Evolutionary conservation across 2,888 invertebrate species (phyloP), one percentile per base, ranked within the genome.

Genomic region (Chrysolina haemoptera): DNA sequence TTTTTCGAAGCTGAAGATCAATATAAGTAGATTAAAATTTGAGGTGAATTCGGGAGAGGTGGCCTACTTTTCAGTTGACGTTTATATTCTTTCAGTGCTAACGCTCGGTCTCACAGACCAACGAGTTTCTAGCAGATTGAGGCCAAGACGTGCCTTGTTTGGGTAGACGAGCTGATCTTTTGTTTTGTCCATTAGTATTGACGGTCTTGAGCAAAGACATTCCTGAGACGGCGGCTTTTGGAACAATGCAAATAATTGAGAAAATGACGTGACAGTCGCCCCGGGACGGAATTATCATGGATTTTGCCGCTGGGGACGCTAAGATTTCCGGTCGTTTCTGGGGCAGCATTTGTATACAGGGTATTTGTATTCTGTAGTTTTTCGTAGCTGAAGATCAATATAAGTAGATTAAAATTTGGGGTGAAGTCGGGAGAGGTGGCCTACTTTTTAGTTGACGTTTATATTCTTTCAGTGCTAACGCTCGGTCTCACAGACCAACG

Each of bases 161-260:
- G 73, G 77, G 72, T 70, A 74, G 74, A 75, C 77, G 65, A 62
- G 65, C 48, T 73, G 71, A 73, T 77, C 77, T 72, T 75, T 75
- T 75, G 71, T 76, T 62, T 70, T 62, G 63, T 74, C 74, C 74
- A 76, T 77, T 77, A 70, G 72, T 64, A 76, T 68, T 70, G 75
- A 72, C 70, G 68, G 75, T 71, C 71, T 74, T 64, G 65, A 59
- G 64, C 48, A 62, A 68, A 69, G 53, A 68, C 62, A 46, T 68
- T 70, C 65, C 65, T 72, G 62, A 74, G 74, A 68, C 62, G 72
- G 65, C 18, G 18, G 67, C 43, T n/a, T 55, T 64, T 55, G 48
- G 22, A 59, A 73, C 73, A 73, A 73, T 73, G 48, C 48, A 65
- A 68, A 62, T 73, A 73, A 73, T 73, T 73, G 64, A 64, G 53